phyloP scores from a whole-genome alignment of 30 jellyfish, hydroid and myxozoan species.

The Cassiopea xamachana region DNA sequence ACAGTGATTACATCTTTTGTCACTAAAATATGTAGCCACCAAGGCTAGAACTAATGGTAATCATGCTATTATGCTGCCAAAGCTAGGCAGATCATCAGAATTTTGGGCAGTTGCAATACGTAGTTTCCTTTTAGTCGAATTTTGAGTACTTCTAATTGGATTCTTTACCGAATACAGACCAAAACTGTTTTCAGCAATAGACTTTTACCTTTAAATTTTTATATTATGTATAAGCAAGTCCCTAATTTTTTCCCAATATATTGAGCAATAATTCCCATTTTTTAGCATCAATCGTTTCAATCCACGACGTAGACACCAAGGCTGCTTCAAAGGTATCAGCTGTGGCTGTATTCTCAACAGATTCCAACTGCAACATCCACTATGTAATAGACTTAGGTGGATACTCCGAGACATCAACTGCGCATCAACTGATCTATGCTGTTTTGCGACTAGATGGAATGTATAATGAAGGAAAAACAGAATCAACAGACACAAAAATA shows the following conservation, averaged over 20 bases:
- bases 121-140: too few relatives aligned
- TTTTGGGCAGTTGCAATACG: too few relatives aligned
- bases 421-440: conserved; percentile 32
- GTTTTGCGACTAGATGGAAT: conserved; percentile 27
- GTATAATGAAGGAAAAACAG: conserved; percentile 22
- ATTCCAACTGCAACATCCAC: conserved; percentile 56
- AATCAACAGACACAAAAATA: conserved; percentile 1
- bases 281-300: conserved; percentile 52
- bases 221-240: too few relatives aligned
- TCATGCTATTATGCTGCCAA: too few relatives aligned
- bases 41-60: too few relatives aligned
- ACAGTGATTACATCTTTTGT: too few relatives aligned
- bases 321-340: conserved; percentile 52
- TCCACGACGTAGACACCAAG: conserved; percentile 33
- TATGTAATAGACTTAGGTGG: conserved; percentile 50
- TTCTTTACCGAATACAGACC: too few relatives aligned
- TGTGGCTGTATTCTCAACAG: conserved; percentile 47
- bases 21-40: too few relatives aligned
- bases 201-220: too few relatives aligned
- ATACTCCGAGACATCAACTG: conserved; percentile 56
- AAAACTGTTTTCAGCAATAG: too few relatives aligned
- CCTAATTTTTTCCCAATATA: neutral
- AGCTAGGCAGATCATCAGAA: too few relatives aligned
- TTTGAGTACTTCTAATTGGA: too few relatives aligned
- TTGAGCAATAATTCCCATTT: neutral